A percentile compares a stretch with the other conserved stretches of the same genome.
Evolutionary conservation across 1,140 invertebrate genomes (phyloP).

Genomic region (Acromyrmex charruanus): DNA sequence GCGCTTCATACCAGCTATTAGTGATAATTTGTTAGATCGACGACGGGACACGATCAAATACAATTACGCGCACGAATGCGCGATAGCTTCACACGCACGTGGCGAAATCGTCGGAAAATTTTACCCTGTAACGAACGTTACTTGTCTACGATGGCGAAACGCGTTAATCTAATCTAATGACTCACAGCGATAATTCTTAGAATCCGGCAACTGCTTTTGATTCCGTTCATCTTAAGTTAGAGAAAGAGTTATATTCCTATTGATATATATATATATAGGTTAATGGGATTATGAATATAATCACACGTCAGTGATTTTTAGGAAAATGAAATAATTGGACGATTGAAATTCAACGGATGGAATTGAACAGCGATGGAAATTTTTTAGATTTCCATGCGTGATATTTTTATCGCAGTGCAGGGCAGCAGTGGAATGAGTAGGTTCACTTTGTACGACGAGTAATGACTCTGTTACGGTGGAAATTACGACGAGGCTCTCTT

Average conservation of each 20-base stretch:
- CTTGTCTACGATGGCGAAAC: neutral
- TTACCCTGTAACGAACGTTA: slow-evolving; percentile 5
- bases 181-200: neutral
- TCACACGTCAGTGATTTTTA: neutral
- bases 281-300: neutral
- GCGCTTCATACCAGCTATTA: slow-evolving; percentile 73
- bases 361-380: neutral
- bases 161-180: slow-evolving; percentile 10
- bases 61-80: slow-evolving; percentile 56
- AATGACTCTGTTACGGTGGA: slow-evolving; percentile 69
- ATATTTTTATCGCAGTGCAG: slow-evolving; percentile 33
- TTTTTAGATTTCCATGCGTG: neutral
- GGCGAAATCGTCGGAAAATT: slow-evolving; percentile 43
- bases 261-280: too few species aligned
- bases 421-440: neutral
- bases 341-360: neutral
- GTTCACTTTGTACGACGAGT: slow-evolving; percentile 44
- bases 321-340: neutral
- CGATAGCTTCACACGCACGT: slow-evolving; percentile 38
- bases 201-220: neutral
- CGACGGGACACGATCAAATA: slow-evolving; percentile 63
- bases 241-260: neutral
- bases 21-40: slow-evolving; percentile 70
- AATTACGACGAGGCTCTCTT: slow-evolving; percentile 60
- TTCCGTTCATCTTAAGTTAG: neutral